Evolutionary conservation across 2,797 vertebrate species (phyloP), one percentile per base, ranked within the genome.

Genomic region (Ataeniobius toweri): DNA sequence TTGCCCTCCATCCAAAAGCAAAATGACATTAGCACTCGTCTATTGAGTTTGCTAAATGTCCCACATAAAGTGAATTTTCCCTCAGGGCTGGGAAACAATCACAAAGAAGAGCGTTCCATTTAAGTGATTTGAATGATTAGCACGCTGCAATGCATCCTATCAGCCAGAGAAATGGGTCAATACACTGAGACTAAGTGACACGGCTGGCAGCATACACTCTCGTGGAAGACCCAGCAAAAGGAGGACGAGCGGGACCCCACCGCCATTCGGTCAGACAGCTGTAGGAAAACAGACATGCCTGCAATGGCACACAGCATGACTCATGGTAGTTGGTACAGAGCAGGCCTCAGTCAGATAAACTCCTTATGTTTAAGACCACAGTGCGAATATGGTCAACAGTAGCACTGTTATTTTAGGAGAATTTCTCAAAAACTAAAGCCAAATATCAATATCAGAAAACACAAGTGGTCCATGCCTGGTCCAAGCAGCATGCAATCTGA

Each of bases 21-120:
- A 93, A 94, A 92, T 91, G 90, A 85, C 92, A 94, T 94, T 94
- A 93, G 91, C 86, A 88, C 87, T 89, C 89, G 90, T 94, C 91
- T 94, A 95, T 94, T 94, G 94, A 93, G 94, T 95, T 94, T 94
- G 93, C 91, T 95, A 96, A 96, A 95, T 94, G 95, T 89, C 91
- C 94, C 94, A 94, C 91, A 93, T 94, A 94, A 93, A 94, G 89
- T 92, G 92, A 92, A 94, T 94, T 93, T 91, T 91, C 92, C 94
- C 93, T 79, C 82, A 93, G 91, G 93, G 90, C 86, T 89, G 89
- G 89, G 91, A 92, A 92, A 91, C 92, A 92, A 94, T 95, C 90
- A 85, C 59, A 80, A 85, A 87, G 87, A 84, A 90, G 78, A 93
- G 92, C 81, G 86, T 92, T 92, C 92, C 92, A 93, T 93, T 93